Evolutionary conservation across 2,113 vertebrate genomes (phyloP).

Genomic region (Haliaeetus leucogaster): DNA sequence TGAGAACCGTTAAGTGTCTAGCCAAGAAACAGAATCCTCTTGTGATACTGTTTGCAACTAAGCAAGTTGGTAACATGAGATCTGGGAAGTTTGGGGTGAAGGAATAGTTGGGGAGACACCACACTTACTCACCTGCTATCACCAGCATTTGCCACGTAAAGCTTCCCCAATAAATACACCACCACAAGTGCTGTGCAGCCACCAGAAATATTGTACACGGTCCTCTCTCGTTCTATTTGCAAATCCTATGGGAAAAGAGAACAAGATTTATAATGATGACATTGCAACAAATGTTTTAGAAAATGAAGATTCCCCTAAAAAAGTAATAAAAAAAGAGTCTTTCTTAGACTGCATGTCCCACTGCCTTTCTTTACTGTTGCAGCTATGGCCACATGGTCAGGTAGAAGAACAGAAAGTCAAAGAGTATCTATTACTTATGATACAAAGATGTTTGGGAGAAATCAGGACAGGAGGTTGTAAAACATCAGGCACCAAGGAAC

Average conservation of each 20-base stretch:
- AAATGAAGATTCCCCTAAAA: background rate
- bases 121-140: conserved; percentile 88
- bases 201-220: conserved; percentile 84
- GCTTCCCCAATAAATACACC: conserved; percentile 89
- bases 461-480: background rate
- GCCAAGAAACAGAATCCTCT: background rate
- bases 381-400: background rate
- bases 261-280: background rate
- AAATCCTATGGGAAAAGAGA: conserved; percentile 78
- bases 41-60: background rate
- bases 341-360: background rate
- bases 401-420: background rate
- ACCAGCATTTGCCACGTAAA: conserved; percentile 93
- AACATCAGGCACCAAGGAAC: background rate
- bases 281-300: background rate
- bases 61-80: background rate
- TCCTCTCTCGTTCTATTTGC: conserved; percentile 90
- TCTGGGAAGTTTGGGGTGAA: background rate
- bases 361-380: background rate
- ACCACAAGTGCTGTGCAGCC: conserved; percentile 92
- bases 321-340: background rate
- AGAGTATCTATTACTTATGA: background rate
- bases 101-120: background rate
- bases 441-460: background rate
- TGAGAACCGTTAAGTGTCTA: background rate